phyloP scores from a whole-genome alignment of 2,113 vertebrate species.

The Tapirus terrestris region DNA sequence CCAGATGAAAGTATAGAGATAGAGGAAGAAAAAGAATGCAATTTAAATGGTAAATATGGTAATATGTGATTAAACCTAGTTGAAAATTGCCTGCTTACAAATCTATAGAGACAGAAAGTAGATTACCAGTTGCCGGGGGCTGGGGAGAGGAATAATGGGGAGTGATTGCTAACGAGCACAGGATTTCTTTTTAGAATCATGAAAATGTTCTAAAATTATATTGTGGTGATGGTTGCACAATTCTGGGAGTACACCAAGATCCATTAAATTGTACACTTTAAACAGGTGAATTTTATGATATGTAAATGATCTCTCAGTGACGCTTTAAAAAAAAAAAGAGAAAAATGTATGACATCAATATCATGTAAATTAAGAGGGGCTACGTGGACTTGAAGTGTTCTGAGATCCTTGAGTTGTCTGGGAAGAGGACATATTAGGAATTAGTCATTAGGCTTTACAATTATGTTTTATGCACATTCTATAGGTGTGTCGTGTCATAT shows the following conservation, averaged over 20 bases:
- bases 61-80: not conserved
- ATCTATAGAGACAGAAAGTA: not conserved
- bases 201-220: constrained; percentile 5
- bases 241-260: not conserved
- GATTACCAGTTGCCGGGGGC: not conserved
- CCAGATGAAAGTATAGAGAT: not conserved
- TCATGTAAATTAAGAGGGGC: not conserved
- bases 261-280: not conserved
- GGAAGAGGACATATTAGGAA: not conserved
- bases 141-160: not conserved
- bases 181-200: not conserved
- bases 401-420: not conserved
- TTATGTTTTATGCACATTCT: not conserved
- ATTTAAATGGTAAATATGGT: not conserved
- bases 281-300: not conserved
- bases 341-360: not conserved
- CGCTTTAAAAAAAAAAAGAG: not conserved
- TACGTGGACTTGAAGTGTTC: not conserved
- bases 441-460: not conserved
- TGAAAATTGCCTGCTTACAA: constrained; percentile 37
- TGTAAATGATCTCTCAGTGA: not conserved
- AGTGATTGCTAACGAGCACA: not conserved
- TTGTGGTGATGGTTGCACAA: not conserved
- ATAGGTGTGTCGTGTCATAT: not conserved
- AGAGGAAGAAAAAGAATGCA: not conserved